phyloP scores from a whole-genome alignment of 2,888 invertebrate genomes.

The Pachliopta kotzebuea region DNA sequence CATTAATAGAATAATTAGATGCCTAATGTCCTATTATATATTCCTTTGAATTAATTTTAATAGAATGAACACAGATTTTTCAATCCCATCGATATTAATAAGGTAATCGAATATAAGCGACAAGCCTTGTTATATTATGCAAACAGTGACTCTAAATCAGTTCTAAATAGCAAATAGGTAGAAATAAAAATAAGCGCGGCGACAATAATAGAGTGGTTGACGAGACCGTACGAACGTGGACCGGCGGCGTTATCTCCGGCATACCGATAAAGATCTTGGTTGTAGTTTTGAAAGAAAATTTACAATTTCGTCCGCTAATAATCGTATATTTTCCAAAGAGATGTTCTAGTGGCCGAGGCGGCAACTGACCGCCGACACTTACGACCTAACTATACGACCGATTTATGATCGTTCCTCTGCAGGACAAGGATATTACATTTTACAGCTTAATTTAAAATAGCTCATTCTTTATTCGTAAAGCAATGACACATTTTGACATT shows the following conservation, averaged over 20 bases:
- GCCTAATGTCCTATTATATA: background rate
- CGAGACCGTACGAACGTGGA: slow-evolving; percentile 41
- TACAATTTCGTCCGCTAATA: slow-evolving; percentile 65
- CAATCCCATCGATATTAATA: slow-evolving; percentile 53
- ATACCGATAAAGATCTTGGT: slow-evolving; percentile 63
- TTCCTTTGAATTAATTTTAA: background rate
- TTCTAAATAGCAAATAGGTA: slow-evolving; percentile 58
- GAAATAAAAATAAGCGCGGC: slow-evolving; percentile 54
- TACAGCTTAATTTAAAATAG: slow-evolving; percentile 71
- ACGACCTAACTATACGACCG: slow-evolving; percentile 63
- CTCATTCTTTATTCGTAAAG: slow-evolving; percentile 48
- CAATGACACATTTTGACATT: background rate
- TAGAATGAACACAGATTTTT: background rate
- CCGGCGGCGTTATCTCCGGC: slow-evolving; percentile 49
- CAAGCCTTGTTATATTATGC: slow-evolving; percentile 65
- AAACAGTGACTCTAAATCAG: slow-evolving; percentile 61
- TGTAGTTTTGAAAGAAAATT: slow-evolving; percentile 65
- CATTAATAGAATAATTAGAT: too few relatives aligned
- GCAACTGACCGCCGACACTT: slow-evolving; percentile 56
- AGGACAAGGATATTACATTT: slow-evolving; percentile 62
- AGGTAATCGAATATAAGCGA: slow-evolving; percentile 55
- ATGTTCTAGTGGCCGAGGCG: slow-evolving; percentile 50
- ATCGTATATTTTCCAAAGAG: slow-evolving; percentile 59
- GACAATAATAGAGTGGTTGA: slow-evolving; percentile 53
- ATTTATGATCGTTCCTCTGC: slow-evolving; percentile 67